These are phyloP conservation scores for Sceloporus tristichus DNA, from an alignment of 2,113 vertebrate species.

Conservation along the genomic window DNA sequence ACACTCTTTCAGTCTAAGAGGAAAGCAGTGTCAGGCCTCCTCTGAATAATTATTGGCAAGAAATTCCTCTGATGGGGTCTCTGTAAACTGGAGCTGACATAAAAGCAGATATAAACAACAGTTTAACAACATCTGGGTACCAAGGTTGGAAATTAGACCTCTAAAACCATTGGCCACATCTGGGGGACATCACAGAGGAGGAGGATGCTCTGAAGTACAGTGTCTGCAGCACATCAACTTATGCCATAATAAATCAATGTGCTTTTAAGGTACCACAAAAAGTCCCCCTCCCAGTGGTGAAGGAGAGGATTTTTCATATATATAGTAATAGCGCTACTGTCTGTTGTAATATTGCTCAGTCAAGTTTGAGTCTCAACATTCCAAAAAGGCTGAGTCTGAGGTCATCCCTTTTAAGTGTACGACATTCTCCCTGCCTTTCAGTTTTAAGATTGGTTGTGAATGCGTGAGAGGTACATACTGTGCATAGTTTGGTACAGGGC, in stretches of 20 bases:
- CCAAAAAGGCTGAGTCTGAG: background rate
- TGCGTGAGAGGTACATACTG: background rate
- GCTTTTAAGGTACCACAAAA: background rate
- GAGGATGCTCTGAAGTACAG: too few species aligned
- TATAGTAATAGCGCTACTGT: background rate
- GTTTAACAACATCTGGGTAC: background rate
- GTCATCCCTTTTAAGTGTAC: background rate
- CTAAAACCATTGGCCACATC: background rate
- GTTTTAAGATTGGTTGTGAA: background rate
- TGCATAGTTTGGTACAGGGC: background rate
- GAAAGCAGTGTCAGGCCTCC: too few species aligned
- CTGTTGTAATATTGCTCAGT: too few species aligned
- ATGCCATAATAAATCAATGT: background rate
- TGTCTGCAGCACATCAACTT: too few species aligned
- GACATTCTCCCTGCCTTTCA: background rate
- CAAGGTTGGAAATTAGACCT: background rate
- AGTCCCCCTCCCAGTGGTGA: background rate
- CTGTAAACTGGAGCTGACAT: too few species aligned
- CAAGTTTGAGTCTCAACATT: background rate
- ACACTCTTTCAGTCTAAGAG: too few species aligned
- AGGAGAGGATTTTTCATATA: background rate
- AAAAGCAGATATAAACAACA: too few species aligned
- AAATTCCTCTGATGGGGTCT: too few species aligned
- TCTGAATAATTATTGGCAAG: too few species aligned
- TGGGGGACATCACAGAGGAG: too few species aligned